These are phyloP conservation scores for Carcina quercana DNA, from an alignment of 2,888 invertebrate species.

Conservation along the genomic window DNA sequence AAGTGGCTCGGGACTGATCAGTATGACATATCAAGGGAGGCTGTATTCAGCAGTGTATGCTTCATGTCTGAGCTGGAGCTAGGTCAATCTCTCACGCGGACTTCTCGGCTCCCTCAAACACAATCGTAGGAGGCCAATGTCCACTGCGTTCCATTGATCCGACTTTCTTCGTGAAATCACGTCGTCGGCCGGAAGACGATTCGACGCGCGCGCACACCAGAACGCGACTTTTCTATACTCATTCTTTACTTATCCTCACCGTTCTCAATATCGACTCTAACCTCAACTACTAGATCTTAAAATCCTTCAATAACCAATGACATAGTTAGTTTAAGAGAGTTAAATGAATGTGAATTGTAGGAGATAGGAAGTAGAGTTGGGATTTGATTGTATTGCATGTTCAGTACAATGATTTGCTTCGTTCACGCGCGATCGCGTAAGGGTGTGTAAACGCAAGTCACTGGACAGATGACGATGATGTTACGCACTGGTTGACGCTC, in stretches of 20 bases:
- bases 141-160: conserved; percentile 65
- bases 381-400: too few species aligned
- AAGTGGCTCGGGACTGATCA: too few species aligned
- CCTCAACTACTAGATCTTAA: background rate
- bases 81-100: too few species aligned
- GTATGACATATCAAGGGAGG: too few species aligned
- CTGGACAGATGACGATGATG: conserved; percentile 50
- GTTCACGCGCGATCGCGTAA: conserved; percentile 54
- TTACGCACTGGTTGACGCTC: conserved; percentile 55
- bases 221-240: too few species aligned
- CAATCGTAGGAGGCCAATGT: conserved; percentile 63
- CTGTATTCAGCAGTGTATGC: too few species aligned
- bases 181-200: conserved; percentile 69
- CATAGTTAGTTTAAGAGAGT: conserved; percentile 1
- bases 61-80: too few species aligned
- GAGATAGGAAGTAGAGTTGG: too few species aligned
- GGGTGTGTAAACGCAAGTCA: conserved; percentile 55
- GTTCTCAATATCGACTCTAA: background rate
- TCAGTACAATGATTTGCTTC: too few species aligned
- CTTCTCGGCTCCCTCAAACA: conserved; percentile 32
- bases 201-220: conserved; percentile 62
- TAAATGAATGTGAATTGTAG: too few species aligned
- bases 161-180: conserved; percentile 71
- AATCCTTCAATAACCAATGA: background rate
- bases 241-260: conserved; percentile 23